A percentile compares a stretch with the other conserved stretches of the same genome.
These are phyloP conservation scores for Drosophila meridionalis DNA, from an alignment of 2,888 invertebrate species.

Conservation along the genomic window DNA sequence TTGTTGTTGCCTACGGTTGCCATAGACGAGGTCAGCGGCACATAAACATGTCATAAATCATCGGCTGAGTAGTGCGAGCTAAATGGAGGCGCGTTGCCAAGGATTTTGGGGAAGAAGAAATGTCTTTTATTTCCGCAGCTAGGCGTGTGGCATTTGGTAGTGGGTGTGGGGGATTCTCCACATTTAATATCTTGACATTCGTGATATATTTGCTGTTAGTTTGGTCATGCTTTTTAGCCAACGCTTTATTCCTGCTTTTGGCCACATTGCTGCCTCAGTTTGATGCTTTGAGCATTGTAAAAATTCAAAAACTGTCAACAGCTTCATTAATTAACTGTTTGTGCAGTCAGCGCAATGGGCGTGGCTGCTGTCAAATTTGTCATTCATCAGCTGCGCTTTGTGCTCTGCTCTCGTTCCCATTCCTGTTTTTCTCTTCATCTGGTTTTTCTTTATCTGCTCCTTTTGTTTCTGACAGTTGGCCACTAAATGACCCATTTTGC, in stretches of 20 bases:
- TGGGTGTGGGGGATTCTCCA: background rate
- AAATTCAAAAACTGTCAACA: constrained; percentile 73
- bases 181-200: constrained; percentile 51
- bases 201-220: constrained; percentile 47
- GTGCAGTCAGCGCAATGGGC: constrained; percentile 50
- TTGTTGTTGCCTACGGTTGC: constrained; percentile 32
- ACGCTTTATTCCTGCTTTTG: constrained; percentile 22
- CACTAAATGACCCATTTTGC: constrained; percentile 33
- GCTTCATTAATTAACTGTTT: constrained; percentile 67
- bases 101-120: constrained; percentile 30
- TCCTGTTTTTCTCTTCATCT: constrained; percentile 6
- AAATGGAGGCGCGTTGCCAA: constrained; percentile 60
- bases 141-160: background rate
- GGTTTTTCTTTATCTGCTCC: constrained; percentile 2
- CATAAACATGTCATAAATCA: constrained; percentile 79
- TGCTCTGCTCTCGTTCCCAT: constrained; percentile 3
- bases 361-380: constrained; percentile 70
- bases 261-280: constrained; percentile 39
- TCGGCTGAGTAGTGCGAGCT: constrained; percentile 53
- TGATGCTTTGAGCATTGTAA: constrained; percentile 38
- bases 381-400: constrained; percentile 67
- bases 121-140: constrained; percentile 37
- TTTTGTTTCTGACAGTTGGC: constrained; percentile 53
- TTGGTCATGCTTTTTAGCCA: constrained; percentile 37
- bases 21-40: constrained; percentile 75